phyloP scores from a whole-genome alignment of 2,113 vertebrate species.

The Lagopus leucura region DNA sequence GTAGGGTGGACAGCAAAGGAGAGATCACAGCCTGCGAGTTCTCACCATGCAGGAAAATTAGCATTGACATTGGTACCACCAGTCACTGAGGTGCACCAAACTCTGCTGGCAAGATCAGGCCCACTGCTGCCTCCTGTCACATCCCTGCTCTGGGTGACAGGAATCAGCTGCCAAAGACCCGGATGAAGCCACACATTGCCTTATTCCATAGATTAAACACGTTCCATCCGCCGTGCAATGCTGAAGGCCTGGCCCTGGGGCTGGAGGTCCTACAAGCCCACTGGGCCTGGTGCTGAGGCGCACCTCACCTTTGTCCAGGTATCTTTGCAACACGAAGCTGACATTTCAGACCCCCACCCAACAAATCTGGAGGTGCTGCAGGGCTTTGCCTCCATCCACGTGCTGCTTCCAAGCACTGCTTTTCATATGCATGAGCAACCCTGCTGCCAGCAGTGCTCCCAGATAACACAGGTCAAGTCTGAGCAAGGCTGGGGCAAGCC shows the following conservation, averaged over 20 bases:
- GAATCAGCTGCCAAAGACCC: background rate
- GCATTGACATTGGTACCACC: background rate
- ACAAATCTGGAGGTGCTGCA: background rate
- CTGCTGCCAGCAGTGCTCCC: background rate
- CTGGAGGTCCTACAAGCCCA: no score
- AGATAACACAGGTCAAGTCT: constrained; percentile 27
- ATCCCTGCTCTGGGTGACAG: background rate
- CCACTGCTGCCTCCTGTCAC: background rate
- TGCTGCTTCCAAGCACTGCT: background rate
- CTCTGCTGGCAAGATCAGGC: background rate
- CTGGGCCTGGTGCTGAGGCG: background rate
- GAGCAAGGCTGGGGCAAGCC: background rate
- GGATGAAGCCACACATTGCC: background rate
- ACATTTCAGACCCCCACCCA: background rate
- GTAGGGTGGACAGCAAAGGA: background rate
- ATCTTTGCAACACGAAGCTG: background rate
- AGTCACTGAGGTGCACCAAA: background rate
- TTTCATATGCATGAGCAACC: background rate
- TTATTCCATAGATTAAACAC: background rate
- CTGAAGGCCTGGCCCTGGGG: background rate
- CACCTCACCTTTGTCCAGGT: background rate
- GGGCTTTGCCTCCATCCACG: background rate
- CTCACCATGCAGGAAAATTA: background rate
- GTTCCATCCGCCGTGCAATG: background rate
- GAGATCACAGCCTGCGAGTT: background rate